phyloP scores from a whole-genome alignment of 2,888 invertebrate genomes.

The Achlya flavicornis region DNA sequence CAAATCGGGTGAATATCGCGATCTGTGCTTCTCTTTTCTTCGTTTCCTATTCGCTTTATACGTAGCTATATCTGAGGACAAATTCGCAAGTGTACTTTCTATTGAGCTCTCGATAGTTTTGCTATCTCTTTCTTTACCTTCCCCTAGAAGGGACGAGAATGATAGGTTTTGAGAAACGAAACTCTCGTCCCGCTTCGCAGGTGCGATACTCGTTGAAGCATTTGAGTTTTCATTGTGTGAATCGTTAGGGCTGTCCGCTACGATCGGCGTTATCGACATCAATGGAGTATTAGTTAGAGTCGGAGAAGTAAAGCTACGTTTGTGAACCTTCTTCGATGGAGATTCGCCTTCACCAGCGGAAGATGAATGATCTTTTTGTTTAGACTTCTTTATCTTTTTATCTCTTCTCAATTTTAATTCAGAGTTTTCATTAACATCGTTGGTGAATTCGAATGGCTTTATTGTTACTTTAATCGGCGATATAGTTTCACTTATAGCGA shows the following conservation, averaged over 20 bases:
- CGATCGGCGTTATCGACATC: constrained; percentile 81
- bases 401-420: constrained; percentile 70
- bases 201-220: constrained; percentile 61
- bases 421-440: constrained; percentile 61
- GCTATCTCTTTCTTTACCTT: constrained; percentile 72
- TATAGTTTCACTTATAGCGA: constrained; percentile 55
- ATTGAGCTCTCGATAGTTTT: constrained; percentile 77
- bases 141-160: constrained; percentile 76
- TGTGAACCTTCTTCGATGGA: constrained; percentile 65
- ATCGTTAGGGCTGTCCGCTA: constrained; percentile 79
- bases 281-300: constrained; percentile 78
- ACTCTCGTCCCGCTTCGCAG: constrained; percentile 51
- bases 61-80: constrained; percentile 78
- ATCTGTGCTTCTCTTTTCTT: constrained; percentile 90
- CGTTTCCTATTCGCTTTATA: constrained; percentile 87
- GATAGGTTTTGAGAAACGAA: constrained; percentile 72
- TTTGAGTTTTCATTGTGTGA: constrained; percentile 80
- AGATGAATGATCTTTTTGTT: constrained; percentile 60
- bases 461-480: constrained; percentile 81
- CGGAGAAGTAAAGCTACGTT: constrained; percentile 80
- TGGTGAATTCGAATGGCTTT: constrained; percentile 77
- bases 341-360: constrained; percentile 55
- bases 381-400: constrained; percentile 71
- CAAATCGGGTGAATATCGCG: constrained; percentile 88
- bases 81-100: constrained; percentile 74